Base-by-base conservation (phyloP, 2,113 vertebrate species). In the Crypturellus undulatus region DNA sequence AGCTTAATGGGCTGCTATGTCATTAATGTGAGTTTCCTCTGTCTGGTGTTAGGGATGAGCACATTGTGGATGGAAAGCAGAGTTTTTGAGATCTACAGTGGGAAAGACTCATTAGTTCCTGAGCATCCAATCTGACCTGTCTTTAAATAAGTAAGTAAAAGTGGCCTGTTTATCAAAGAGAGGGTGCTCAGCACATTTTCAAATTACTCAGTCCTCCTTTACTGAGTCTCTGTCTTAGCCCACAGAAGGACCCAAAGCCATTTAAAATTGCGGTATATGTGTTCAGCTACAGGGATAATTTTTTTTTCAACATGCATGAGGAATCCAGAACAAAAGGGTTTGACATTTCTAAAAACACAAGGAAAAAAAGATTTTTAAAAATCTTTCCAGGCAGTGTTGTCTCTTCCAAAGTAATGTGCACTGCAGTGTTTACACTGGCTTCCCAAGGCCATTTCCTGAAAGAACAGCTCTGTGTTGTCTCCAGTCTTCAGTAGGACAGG, bases 401-500 rank as follows among this genome's bases (percentile, higher is more conserved):
- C 47, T 75, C 38, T 83, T 88, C 62, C 62, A 54, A 91, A 79
- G 43, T 32, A 86, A 79, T 0, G 4, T 34, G 26, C 42, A 42
- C 4, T 79, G 56, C 49, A 25, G 26, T 88, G 79, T 71, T 84
- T 81, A 52, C 43, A 60, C 42, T 6, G 11, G 52, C 56, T 78
- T 72, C 68, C 63, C 6, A 26, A 9, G 38, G 71, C 56, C 26
- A 12, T 56, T 95, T 95, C 94, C 95, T 75, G 87, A 91, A 52
- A 38, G 47, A 85, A 42, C 0, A 10, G 69, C 72, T 96, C 62
- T 65, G 58, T 76, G 43, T 56, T 72, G 72, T 59, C 38, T 93
- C 85, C 60, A 5, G 11, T 28, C 36, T 79, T 63, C 79, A 84
- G 72, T 58, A 62, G 83, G 47, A 72, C 87, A 95, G 94, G 79